Percentiles rank a stretch among this genome's conserved stretches.
These are phyloP conservation scores for Sebastes ruberrimus DNA, from an alignment of 2,797 vertebrate species.

Conservation along the genomic window DNA sequence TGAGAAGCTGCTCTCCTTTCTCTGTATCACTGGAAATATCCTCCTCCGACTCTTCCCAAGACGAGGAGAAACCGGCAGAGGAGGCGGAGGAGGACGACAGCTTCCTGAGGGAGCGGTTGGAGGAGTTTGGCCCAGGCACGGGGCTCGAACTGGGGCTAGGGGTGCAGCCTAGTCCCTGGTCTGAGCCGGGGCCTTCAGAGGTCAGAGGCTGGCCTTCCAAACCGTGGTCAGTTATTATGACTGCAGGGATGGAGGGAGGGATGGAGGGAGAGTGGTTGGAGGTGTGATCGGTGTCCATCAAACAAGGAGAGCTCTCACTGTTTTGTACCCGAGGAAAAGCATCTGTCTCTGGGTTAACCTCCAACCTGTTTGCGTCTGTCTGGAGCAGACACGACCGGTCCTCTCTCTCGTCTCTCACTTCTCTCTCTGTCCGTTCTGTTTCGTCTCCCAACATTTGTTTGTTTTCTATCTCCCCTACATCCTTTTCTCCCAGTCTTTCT, in stretches of 20 bases:
- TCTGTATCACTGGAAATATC: slow-evolving; percentile 97
- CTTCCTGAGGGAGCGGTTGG: slow-evolving; percentile 85
- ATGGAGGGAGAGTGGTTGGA: slow-evolving; percentile 69
- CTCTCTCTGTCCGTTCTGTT: slow-evolving; percentile 35
- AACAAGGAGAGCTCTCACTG: neutral
- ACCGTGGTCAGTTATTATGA: slow-evolving; percentile 94
- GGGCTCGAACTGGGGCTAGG: slow-evolving; percentile 72
- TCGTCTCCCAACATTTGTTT: slow-evolving; percentile 10
- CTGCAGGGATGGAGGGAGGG: slow-evolving; percentile 88
- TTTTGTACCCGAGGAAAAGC: slow-evolving; percentile 4
- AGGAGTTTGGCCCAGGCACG: slow-evolving; percentile 40
- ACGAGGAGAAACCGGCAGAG: slow-evolving; percentile 97
- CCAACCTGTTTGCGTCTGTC: slow-evolving; percentile 3
- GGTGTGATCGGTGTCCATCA: slow-evolving; percentile 22
- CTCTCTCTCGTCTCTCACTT: neutral
- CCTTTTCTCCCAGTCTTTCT: slow-evolving; percentile 24
- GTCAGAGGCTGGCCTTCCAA: slow-evolving; percentile 76
- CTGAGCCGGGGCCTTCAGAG: slow-evolving; percentile 37
- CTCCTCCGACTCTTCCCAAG: slow-evolving; percentile 97
- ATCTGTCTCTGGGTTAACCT: slow-evolving; percentile 4
- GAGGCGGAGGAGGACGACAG: slow-evolving; percentile 97
- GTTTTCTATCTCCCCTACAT: slow-evolving; percentile 10
- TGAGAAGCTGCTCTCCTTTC: slow-evolving; percentile 86
- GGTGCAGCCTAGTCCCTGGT: slow-evolving; percentile 59
- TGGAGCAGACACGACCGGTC: neutral